Percentiles rank a stretch among this genome's conserved stretches.
phyloP scores from a whole-genome alignment of 1,140 invertebrate species.

The Aphelinus certus region DNA sequence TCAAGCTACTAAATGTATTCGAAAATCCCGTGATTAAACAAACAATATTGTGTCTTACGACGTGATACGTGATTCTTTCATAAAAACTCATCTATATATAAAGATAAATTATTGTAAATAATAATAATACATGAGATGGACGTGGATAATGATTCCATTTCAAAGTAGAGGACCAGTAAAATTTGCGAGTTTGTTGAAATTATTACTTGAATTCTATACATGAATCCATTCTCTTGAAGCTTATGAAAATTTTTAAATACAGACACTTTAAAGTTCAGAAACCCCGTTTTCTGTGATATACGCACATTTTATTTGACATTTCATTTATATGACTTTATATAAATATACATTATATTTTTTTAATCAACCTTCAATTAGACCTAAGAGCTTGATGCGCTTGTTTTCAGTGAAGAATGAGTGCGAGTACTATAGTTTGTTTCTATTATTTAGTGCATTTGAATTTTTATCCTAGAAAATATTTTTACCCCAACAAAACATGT shows the following conservation, averaged over 20 bases:
- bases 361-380: no score
- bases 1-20: background rate
- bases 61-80: background rate
- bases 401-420: no score
- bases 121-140: conserved; percentile 21
- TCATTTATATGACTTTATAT: conserved; percentile 25
- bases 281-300: conserved; percentile 32
- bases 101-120: conserved; percentile 36
- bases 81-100: conserved; percentile 17
- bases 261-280: conserved; percentile 38
- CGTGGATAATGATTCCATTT: conserved; percentile 36
- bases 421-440: no score
- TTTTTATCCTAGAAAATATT: conserved; percentile 6
- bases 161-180: conserved; percentile 45
- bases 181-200: conserved; percentile 23
- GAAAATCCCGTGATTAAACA: no score
- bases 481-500: background rate
- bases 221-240: conserved; percentile 7
- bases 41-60: no score
- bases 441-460: background rate
- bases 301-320: conserved; percentile 24
- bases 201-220: conserved; percentile 26
- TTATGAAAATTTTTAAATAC: conserved; percentile 20
- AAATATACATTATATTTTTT: conserved; percentile 22
- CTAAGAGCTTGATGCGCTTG: no score